These are phyloP conservation scores for Trachythela sp. DNA, from an alignment of 64 coral and sea anemone species.

Conservation along the genomic window DNA sequence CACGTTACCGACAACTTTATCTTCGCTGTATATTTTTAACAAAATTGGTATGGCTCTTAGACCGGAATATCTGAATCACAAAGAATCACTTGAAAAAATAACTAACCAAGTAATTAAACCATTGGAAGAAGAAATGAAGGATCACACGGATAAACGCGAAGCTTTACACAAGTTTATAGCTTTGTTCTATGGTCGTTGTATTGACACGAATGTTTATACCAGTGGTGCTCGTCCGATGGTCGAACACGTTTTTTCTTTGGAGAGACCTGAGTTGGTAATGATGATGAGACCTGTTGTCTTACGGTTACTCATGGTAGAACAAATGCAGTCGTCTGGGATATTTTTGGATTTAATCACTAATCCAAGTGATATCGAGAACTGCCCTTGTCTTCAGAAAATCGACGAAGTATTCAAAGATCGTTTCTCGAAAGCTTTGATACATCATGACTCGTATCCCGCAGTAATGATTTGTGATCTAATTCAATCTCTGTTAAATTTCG, in stretches of 20 bases:
- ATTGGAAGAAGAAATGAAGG: not conserved
- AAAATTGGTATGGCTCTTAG: not conserved
- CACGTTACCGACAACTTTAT: not conserved
- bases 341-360: not conserved
- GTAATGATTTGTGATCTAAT: conserved; percentile 9
- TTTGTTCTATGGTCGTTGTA: not conserved
- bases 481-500: not conserved
- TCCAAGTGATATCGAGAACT: not conserved
- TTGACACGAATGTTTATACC: conserved; percentile 15
- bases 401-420: not conserved
- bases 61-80: not conserved
- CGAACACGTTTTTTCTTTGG: not conserved
- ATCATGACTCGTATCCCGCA: not conserved
- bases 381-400: not conserved
- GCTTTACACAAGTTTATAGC: not conserved
- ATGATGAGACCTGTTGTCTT: conserved; percentile 18
- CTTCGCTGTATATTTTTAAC: not conserved
- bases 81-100: not conserved
- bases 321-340: not conserved
- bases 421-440: not conserved
- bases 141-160: not conserved
- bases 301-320: not conserved
- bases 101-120: not conserved
- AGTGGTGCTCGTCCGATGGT: not conserved
- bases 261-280: not conserved